These are phyloP conservation scores for Periplaneta americana DNA, from an alignment of 1,140 invertebrate species.

Conservation along the genomic window DNA sequence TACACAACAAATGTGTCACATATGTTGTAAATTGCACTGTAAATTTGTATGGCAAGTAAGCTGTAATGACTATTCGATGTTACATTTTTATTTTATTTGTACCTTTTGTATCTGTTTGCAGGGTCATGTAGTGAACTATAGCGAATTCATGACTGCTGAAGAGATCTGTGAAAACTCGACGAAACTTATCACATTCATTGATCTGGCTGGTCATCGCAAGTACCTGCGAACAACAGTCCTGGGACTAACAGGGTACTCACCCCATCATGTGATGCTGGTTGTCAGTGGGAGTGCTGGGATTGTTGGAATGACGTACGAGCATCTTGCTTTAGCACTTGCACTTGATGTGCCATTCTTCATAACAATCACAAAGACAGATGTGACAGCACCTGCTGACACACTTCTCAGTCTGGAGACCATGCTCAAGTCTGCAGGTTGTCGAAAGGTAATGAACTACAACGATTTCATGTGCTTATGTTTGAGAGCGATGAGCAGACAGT, in stretches of 20 bases:
- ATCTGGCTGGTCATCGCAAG: constrained; percentile 94
- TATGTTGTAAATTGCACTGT: too few relatives aligned
- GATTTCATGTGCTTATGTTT: background rate
- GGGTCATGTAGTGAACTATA: constrained; percentile 80
- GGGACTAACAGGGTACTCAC: constrained; percentile 88
- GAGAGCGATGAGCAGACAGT: too few relatives aligned
- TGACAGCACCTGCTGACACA: constrained; percentile 54
- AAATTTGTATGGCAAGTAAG: too few relatives aligned
- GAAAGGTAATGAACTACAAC: constrained; percentile 39
- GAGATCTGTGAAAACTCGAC: constrained; percentile 88
- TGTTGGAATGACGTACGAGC: constrained; percentile 71
- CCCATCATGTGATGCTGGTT: constrained; percentile 90
- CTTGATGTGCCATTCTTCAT: constrained; percentile 86
- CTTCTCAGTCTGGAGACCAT: constrained; percentile 56
- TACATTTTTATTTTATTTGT: too few relatives aligned
- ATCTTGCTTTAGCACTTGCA: constrained; percentile 75
- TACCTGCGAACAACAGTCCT: constrained; percentile 94
- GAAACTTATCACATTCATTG: constrained; percentile 92
- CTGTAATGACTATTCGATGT: too few relatives aligned
- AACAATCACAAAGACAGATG: constrained; percentile 85
- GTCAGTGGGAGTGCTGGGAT: constrained; percentile 50
- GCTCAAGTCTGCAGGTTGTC: constrained; percentile 55
- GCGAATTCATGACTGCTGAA: constrained; percentile 85
- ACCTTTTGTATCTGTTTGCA: constrained; percentile 25
- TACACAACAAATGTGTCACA: too few relatives aligned